phyloP scores from a whole-genome alignment of 1,140 invertebrate genomes.

The Drosophila yakuba region DNA sequence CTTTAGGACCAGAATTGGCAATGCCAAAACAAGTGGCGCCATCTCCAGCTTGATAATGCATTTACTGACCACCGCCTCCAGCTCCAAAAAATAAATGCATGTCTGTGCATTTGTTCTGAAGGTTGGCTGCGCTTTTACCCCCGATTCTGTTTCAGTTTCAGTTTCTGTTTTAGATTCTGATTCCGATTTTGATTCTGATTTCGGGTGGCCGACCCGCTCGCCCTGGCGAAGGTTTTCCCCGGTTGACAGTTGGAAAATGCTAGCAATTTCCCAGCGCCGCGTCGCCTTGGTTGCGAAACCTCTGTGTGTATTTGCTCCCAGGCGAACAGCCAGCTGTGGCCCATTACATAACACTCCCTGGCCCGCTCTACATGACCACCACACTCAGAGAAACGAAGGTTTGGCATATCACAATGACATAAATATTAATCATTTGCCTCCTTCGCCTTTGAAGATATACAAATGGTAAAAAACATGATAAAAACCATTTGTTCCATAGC shows the following conservation, averaged over 20 bases:
- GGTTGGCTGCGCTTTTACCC: conserved; percentile 11
- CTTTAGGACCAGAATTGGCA: conserved; percentile 17
- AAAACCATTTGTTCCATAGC: too few relatives aligned
- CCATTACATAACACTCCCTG: conserved; percentile 27
- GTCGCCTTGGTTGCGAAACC: conserved; percentile 39
- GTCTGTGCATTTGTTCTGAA: conserved; percentile 11
- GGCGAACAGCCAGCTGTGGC: conserved; percentile 16
- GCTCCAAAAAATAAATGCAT: not conserved
- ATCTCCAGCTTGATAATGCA: conserved; percentile 31
- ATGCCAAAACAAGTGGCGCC: conserved; percentile 46
- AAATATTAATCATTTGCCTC: too few relatives aligned
- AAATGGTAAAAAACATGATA: too few relatives aligned
- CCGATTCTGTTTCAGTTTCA: not conserved
- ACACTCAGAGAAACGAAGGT: not conserved
- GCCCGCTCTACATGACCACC: conserved; percentile 3
- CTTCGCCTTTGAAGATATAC: too few relatives aligned
- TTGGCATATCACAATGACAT: not conserved
- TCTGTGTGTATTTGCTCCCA: conserved; percentile 11
- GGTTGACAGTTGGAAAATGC: conserved; percentile 14
- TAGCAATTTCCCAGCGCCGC: conserved; percentile 21
- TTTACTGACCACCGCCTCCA: conserved; percentile 6
- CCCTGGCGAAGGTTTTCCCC: conserved; percentile 3
- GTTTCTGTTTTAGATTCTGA: too few relatives aligned
- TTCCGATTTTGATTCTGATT: not conserved
- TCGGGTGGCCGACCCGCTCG: not conserved